Base-by-base conservation (phyloP, 2,888 invertebrate species). In the Carterocephalus palaemon region DNA sequence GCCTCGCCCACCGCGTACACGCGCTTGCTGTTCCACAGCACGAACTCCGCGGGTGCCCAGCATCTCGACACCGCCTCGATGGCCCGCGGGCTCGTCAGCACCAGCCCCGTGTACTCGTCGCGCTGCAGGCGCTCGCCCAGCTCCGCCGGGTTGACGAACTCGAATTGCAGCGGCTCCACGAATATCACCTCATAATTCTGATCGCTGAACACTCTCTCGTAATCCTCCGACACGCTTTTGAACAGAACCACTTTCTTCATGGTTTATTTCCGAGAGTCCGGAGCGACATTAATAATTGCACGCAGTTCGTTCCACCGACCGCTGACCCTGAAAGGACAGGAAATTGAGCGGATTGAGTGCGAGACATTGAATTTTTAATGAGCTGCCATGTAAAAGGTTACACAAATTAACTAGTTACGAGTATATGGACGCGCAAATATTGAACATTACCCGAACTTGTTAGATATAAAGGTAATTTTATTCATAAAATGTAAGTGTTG, bases 221-320 rank as follows among this genome's bases (percentile, higher is more conserved):
- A 85, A 41, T 84, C 83, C 56, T 83, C 82, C 0, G 83, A 84
- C 39, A 60, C 68, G 47, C 76, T 70, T 59, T 79, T 85, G 54
- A 85, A 85, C 46, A 85, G 57, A 32, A 79, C 71, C 2, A 82
- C 74, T 64, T 75, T 80, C 70, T 74, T 78, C 84, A 85, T 85
- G 49, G 24, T 46, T 42, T 28, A 36, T 22, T 41, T 22, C 23
- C 8, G 40, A 26, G 15, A 28, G 31, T 13, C 33, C 28, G 36
- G 38, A 41, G 8, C 16, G 26, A 39, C 52, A 56, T 50, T 40
- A 53, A n/a, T n/a, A n/a, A 57, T 33, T 28, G 22, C 23, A 22
- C 13, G 39, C 41, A 49, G 51, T 56, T 57, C 56, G 52, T 58
- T 48, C 38, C 29, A 47, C 43, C 46, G 45, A 52, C 49, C 54